Evolutionary conservation across 1,140 invertebrate genomes (phyloP).

Genomic region (Magallana gigas): DNA sequence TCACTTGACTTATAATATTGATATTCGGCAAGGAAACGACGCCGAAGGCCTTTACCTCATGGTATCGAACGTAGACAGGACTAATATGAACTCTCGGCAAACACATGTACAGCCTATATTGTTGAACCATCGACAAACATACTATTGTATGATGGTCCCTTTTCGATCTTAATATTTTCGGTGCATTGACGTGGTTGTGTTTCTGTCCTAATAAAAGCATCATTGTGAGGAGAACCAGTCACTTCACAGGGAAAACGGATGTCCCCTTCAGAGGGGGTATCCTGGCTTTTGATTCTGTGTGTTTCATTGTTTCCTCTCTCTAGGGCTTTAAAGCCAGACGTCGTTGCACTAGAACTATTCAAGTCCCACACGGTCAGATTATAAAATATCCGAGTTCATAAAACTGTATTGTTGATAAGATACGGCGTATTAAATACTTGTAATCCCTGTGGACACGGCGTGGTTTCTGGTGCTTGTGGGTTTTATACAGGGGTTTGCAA

Average conservation of each 20-base stretch:
- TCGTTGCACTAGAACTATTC: neutral
- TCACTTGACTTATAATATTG: no score
- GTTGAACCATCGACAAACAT: no score
- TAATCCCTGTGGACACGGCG: neutral
- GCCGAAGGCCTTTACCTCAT: no score
- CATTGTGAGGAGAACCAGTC: neutral
- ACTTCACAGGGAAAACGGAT: no score
- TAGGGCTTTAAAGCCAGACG: neutral
- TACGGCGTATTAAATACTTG: neutral
- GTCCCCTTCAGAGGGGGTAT: no score
- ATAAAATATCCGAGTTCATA: conserved; percentile 31
- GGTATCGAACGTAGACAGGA: no score
- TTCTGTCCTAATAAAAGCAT: neutral
- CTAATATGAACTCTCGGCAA: no score
- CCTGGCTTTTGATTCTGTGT: neutral
- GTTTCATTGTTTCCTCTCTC: neutral
- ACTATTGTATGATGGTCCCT: no score
- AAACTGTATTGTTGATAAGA: conserved; percentile 31
- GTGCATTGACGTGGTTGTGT: neutral
- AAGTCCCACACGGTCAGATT: neutral
- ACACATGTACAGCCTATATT: no score
- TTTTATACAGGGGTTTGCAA: neutral
- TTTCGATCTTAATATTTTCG: no score
- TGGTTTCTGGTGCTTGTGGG: neutral
- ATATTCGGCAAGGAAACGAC: no score